Evolutionary conservation across 2,113 vertebrate species (phyloP).

Genomic region (Asarcornis scutulata): DNA sequence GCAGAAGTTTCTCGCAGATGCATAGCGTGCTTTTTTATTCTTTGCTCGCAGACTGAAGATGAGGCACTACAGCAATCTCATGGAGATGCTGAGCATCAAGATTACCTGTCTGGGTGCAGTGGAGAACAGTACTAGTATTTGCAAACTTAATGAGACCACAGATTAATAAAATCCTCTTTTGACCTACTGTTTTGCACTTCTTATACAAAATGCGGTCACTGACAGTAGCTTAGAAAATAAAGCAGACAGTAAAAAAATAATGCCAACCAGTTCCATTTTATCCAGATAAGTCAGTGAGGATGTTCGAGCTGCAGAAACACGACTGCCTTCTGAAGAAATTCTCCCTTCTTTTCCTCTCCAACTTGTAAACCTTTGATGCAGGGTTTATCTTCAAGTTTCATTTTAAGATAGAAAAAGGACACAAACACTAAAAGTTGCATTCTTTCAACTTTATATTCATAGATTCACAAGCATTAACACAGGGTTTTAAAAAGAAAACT

Average conservation of each 20-base stretch:
- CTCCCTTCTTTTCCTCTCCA: neutral
- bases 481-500: neutral
- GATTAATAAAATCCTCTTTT: neutral
- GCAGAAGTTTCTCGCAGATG: neutral
- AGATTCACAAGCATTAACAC: neutral
- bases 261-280: neutral
- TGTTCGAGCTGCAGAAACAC: neutral
- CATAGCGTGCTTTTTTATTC: fast-evolving
- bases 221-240: neutral
- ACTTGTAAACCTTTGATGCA: neutral
- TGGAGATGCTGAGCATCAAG: neutral
- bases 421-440: neutral
- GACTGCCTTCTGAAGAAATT: neutral
- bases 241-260: neutral
- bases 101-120: neutral
- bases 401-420: neutral
- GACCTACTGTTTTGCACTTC: neutral
- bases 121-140: neutral
- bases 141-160: neutral
- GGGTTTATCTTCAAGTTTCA: neutral
- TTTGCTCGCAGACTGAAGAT: neutral
- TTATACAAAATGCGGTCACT: too few species aligned
- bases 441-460: neutral
- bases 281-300: neutral
- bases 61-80: fast-evolving